Evolutionary conservation across 1,140 invertebrate species (phyloP).

Genomic region (Neocloeon triangulifer): DNA sequence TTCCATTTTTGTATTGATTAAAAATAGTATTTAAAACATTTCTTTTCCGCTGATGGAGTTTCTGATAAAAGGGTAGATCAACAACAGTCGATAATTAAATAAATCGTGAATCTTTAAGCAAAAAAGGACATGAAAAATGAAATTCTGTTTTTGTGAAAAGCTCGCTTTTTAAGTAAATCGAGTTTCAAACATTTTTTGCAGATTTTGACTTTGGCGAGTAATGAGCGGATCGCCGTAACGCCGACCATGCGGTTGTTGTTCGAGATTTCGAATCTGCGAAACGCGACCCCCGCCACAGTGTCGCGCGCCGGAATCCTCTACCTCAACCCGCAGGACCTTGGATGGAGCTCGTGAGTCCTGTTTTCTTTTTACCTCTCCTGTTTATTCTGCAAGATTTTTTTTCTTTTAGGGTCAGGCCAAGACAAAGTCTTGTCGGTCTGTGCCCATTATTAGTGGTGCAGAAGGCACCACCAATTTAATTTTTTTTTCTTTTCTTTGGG

Average conservation of each 20-base stretch:
- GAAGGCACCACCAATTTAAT: not conserved
- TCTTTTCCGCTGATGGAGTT: too few species aligned
- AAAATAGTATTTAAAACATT: not conserved
- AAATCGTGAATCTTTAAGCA: too few species aligned
- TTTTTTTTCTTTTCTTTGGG: slow-evolving; percentile 3
- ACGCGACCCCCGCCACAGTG: slow-evolving; percentile 87
- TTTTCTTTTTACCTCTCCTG: not conserved
- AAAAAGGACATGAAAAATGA: too few species aligned
- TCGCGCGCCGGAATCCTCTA: slow-evolving; percentile 79
- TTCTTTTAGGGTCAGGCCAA: too few species aligned
- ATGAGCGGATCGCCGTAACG: slow-evolving; percentile 82
- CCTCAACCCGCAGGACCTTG: slow-evolving; percentile 83
- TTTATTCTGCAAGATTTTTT: not conserved
- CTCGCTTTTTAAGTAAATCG: too few species aligned
- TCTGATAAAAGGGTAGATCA: too few species aligned
- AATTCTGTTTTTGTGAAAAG: too few species aligned
- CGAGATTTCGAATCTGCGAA: slow-evolving; percentile 80
- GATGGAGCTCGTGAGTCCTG: slow-evolving; percentile 75
- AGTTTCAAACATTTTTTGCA: slow-evolving; percentile 13
- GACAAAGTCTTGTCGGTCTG: too few species aligned
- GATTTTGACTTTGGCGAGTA: slow-evolving; percentile 77
- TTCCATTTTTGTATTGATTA: not conserved
- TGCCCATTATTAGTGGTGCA: too few species aligned
- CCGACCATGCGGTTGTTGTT: slow-evolving; percentile 78
- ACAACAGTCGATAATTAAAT: too few species aligned